These are phyloP conservation scores for Morus bassanus DNA, from an alignment of 2,797 vertebrate genomes.

Conservation along the genomic window DNA sequence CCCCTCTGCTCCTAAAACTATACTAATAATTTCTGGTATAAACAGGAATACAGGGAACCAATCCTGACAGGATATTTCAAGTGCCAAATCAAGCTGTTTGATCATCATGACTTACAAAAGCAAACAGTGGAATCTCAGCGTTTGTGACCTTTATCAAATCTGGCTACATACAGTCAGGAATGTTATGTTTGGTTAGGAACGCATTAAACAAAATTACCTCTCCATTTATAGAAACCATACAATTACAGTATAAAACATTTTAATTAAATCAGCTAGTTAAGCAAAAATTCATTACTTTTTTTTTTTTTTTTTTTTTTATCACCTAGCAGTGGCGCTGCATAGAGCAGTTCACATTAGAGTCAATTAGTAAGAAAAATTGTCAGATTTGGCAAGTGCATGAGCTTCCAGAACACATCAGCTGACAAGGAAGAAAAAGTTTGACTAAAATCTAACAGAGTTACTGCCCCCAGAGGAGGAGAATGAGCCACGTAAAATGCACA, in stretches of 20 bases:
- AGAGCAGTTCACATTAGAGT: slow-evolving; percentile 40
- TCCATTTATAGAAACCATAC: slow-evolving; percentile 63
- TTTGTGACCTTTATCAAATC: slow-evolving; percentile 42
- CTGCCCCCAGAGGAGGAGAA: slow-evolving; percentile 25
- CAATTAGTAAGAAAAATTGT: slow-evolving; percentile 71
- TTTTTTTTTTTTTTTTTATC: slow-evolving; percentile 19
- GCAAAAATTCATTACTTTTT: slow-evolving; percentile 53
- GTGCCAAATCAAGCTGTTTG: slow-evolving; percentile 50
- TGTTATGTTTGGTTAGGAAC: slow-evolving; percentile 63
- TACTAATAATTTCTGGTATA: slow-evolving; percentile 26
- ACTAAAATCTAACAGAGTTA: slow-evolving; percentile 22
- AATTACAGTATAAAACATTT: slow-evolving; percentile 67
- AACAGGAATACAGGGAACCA: slow-evolving; percentile 35
- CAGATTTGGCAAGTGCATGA: slow-evolving; percentile 38
- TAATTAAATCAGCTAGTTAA: slow-evolving; percentile 70
- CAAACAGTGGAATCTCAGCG: neutral
- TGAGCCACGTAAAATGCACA: neutral
- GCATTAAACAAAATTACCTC: slow-evolving; percentile 66
- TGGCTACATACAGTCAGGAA: slow-evolving; percentile 43
- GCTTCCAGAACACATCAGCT: slow-evolving; percentile 36
- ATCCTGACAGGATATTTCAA: slow-evolving; percentile 9
- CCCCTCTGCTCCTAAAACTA: slow-evolving; percentile 27
- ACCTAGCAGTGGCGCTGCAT: slow-evolving; percentile 24
- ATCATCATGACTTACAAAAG: slow-evolving; percentile 33
- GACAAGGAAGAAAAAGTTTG: slow-evolving; percentile 36